A percentile compares a stretch with the other conserved stretches of the same genome.
phyloP scores from a whole-genome alignment of 2,113 vertebrate species.

The Rattus norvegicus region GRCr8 NC_086031.1:71322001-71322500 shows the following conservation, averaged over 20 bases:
- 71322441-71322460: background rate
- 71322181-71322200: background rate
- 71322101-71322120: background rate
- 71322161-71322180: background rate
- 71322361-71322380: background rate
- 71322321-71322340: background rate
- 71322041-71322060: background rate
- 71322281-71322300: background rate
- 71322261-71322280: background rate
- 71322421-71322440: background rate
- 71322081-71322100: background rate
- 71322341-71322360: too few relatives aligned
- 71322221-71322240: background rate
- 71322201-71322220: background rate
- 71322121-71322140: background rate
- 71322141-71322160: background rate
- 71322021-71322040: background rate
- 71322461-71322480: background rate
- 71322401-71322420: background rate
- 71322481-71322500: background rate
- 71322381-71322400: background rate
- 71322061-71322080: background rate
- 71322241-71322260: background rate
- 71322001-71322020: background rate
- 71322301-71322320: background rate